A percentile compares a stretch with the other conserved stretches of the same genome.
phyloP scores from a whole-genome alignment of 2,888 invertebrate genomes.

The Thera obeliscata region DNA sequence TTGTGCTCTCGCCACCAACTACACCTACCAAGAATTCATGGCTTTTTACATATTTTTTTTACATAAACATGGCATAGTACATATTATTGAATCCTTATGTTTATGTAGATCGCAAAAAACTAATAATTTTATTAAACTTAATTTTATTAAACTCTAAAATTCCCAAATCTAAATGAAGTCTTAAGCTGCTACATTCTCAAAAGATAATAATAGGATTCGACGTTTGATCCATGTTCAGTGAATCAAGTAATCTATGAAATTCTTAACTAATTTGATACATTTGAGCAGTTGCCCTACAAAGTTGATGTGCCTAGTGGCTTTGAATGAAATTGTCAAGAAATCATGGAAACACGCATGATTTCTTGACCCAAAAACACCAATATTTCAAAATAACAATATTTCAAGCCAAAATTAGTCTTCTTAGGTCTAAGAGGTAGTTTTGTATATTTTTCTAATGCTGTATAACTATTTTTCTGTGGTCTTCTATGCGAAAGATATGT shows the following conservation, averaged over 20 bases:
- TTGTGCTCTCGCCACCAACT: neutral
- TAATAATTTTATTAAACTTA: neutral
- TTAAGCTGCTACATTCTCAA: neutral
- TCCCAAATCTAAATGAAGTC: neutral
- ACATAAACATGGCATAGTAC: too few species aligned
- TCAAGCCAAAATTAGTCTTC: too few species aligned
- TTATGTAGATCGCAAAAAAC: neutral
- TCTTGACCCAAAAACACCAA: neutral
- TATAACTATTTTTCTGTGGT: too few species aligned
- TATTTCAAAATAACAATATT: too few species aligned
- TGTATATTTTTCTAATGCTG: too few species aligned
- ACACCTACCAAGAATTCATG: slow-evolving; percentile 10
- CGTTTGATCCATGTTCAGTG: slow-evolving; percentile 3
- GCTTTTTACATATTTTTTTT: neutral
- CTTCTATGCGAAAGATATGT: too few species aligned
- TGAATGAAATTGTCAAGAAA: neutral
- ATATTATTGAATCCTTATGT: too few species aligned
- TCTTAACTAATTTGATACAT: neutral
- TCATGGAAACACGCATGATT: neutral
- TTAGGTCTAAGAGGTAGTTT: too few species aligned
- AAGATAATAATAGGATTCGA: neutral
- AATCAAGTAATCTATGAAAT: slow-evolving; percentile 1
- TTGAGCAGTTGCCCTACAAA: neutral
- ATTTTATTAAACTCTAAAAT: neutral
- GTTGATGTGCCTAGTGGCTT: neutral